phyloP scores from a whole-genome alignment of 2,113 vertebrate species.

The Cyprinodon variegatus region DNA sequence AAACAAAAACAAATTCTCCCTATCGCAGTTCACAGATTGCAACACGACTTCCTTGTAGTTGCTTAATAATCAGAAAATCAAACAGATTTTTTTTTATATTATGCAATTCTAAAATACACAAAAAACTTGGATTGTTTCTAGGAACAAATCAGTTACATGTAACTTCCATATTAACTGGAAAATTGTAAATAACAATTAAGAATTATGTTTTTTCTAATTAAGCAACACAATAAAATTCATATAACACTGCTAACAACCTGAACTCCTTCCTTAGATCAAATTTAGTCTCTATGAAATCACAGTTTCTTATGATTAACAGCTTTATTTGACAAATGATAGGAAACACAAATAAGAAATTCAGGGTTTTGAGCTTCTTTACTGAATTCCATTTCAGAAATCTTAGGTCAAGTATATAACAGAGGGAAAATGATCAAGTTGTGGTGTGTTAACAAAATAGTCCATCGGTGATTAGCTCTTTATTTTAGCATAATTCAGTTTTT shows the following conservation, averaged over 20 bases:
- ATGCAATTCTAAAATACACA: slow-evolving; percentile 25
- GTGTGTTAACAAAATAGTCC: no score
- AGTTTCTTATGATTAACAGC: no score
- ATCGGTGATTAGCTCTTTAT: no score
- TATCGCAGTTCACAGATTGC: slow-evolving; percentile 44
- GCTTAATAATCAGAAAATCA: slow-evolving; percentile 29
- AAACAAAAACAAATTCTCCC: slow-evolving; percentile 10
- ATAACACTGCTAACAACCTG: neutral
- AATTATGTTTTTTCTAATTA: neutral
- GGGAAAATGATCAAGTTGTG: no score
- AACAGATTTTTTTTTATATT: slow-evolving; percentile 28
- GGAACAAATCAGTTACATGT: neutral
- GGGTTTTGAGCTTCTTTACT: no score
- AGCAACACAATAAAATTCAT: neutral
- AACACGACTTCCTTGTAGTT: slow-evolving; percentile 40
- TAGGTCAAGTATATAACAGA: no score
- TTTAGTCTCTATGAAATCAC: no score
- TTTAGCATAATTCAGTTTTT: no score
- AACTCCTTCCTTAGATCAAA: neutral
- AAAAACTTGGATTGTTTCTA: slow-evolving; percentile 8
- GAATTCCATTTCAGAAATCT: no score
- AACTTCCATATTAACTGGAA: neutral
- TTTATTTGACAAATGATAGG: no score
- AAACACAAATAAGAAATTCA: no score
- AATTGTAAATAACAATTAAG: neutral